phyloP scores from a whole-genome alignment of 2,113 vertebrate genomes.

The Propithecus coquereli region DNA sequence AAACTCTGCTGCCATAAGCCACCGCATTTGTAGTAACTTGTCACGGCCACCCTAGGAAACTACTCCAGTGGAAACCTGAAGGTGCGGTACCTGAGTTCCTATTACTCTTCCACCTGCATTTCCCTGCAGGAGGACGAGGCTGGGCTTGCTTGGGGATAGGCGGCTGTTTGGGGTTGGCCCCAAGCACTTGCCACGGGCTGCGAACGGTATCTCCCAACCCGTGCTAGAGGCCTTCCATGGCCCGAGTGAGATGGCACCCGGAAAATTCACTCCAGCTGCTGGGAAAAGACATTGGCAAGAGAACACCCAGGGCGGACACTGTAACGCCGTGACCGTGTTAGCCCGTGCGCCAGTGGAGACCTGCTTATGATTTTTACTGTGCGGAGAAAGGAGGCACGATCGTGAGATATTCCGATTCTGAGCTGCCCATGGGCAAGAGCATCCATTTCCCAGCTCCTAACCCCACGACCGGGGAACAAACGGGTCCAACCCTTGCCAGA shows the following conservation, averaged over 20 bases:
- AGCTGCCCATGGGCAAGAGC: neutral
- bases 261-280: neutral
- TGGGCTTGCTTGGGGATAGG: neutral
- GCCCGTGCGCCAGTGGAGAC: neutral
- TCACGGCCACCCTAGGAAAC: neutral
- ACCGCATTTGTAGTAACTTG: neutral
- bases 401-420: neutral
- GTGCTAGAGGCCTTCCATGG: neutral
- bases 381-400: neutral
- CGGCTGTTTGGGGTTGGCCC: neutral
- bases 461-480: neutral
- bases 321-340: too few species aligned
- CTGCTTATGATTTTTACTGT: neutral
- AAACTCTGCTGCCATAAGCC: neutral
- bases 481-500: too few species aligned
- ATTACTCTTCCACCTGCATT: too few species aligned
- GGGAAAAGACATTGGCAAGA: neutral
- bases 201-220: neutral
- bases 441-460: neutral
- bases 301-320: too few species aligned
- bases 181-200: too few species aligned
- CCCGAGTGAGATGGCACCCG: neutral
- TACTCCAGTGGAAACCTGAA: accelerated
- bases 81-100: neutral
- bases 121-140: neutral